phyloP scores from a whole-genome alignment of 2,113 vertebrate species.

The Festucalex cinctus region DNA sequence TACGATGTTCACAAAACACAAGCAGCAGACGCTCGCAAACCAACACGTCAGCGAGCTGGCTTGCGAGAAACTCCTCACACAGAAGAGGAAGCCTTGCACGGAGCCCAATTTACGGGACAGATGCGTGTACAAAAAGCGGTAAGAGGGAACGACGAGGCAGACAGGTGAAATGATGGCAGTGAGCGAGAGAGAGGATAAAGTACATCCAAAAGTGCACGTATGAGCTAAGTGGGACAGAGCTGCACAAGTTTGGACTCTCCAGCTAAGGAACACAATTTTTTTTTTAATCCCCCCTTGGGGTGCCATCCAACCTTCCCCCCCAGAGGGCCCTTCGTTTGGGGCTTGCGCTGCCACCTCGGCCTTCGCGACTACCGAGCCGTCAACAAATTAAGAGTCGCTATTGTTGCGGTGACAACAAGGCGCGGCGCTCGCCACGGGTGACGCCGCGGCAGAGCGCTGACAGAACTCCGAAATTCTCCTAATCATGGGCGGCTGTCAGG shows the following conservation, averaged over 20 bases:
- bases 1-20: background rate
- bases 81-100: conserved; percentile 15
- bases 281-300: conserved; percentile 30
- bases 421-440: conserved; percentile 62
- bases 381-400: conserved; percentile 72
- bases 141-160: conserved; percentile 16
- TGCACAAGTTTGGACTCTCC: conserved; percentile 61
- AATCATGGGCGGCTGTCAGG: conserved; percentile 73
- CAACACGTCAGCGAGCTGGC: background rate
- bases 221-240: conserved; percentile 49
- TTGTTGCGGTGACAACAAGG: conserved; percentile 73
- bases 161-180: conserved; percentile 1
- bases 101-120: conserved; percentile 36
- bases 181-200: conserved; percentile 17
- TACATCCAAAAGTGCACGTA: conserved; percentile 12
- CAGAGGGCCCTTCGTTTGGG: conserved; percentile 68
- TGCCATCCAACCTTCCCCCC: conserved; percentile 43
- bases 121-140: conserved; percentile 28
- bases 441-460: conserved; percentile 68
- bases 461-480: conserved; percentile 72
- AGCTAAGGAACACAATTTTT: conserved; percentile 33
- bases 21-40: background rate
- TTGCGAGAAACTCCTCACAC: background rate
- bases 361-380: conserved; percentile 69
- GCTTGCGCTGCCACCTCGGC: conserved; percentile 52